A percentile compares a stretch with the other conserved stretches of the same genome.
Conservation (phyloP, 2,888 invertebrate species). For the Lochmaea capreae region DNA sequence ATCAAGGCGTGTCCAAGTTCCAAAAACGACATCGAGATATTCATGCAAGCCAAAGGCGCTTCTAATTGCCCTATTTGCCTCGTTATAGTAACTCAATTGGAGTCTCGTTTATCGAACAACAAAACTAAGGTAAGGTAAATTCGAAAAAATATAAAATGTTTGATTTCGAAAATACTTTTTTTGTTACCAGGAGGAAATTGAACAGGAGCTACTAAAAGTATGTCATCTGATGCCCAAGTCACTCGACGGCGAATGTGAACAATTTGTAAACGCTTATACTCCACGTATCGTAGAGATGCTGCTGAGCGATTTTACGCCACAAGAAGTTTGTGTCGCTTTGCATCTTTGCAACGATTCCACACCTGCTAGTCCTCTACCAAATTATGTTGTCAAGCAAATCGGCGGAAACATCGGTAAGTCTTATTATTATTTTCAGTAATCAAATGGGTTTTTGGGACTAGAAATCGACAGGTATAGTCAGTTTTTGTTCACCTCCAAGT, state of each 20-base stretch:
- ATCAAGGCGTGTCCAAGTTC: slow-evolving; percentile 76
- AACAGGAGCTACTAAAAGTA: slow-evolving; percentile 75
- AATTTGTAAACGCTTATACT: slow-evolving; percentile 82
- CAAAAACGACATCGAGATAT: slow-evolving; percentile 69
- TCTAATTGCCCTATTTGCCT: slow-evolving; percentile 86
- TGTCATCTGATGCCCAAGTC: slow-evolving; percentile 77
- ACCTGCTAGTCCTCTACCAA: slow-evolving; percentile 54
- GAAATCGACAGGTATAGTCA: no score
- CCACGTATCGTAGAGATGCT: slow-evolving; percentile 83
- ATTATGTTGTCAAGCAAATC: slow-evolving; percentile 36
- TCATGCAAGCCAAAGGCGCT: slow-evolving; percentile 69
- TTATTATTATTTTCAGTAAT: neutral
- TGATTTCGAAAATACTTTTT: slow-evolving; percentile 21
- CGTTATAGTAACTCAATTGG: slow-evolving; percentile 83
- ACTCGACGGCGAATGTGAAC: slow-evolving; percentile 75
- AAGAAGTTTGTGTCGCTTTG: slow-evolving; percentile 82
- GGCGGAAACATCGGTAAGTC: slow-evolving; percentile 55
- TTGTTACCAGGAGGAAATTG: slow-evolving; percentile 74
- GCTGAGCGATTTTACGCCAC: slow-evolving; percentile 78
- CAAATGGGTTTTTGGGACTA: no score
- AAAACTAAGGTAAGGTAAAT: slow-evolving; percentile 75
- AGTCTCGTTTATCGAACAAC: slow-evolving; percentile 77
- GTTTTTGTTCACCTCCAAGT: no score
- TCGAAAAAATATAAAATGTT: neutral
- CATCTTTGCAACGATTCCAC: slow-evolving; percentile 75